Percentiles rank a stretch among this genome's conserved stretches.
Evolutionary conservation across 2,113 vertebrate genomes (phyloP).

Genomic region (Catagonus wagneri): DNA sequence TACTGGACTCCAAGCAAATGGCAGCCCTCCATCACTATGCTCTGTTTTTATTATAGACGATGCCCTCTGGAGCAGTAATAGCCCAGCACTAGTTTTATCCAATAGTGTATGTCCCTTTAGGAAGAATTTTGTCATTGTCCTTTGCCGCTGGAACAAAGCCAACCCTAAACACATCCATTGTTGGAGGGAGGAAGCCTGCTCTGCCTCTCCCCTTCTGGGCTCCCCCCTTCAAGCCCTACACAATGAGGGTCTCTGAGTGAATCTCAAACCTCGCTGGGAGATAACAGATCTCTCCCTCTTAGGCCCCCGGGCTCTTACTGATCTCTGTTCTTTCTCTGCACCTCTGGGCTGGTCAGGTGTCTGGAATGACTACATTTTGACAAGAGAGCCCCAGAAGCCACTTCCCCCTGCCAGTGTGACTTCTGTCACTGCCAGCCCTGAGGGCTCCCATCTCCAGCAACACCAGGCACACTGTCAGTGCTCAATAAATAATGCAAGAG

Average conservation of each 20-base stretch:
- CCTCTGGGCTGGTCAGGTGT: constrained; percentile 24
- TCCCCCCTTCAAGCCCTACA: neutral
- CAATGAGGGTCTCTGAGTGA: neutral
- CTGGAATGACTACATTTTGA: constrained; percentile 46
- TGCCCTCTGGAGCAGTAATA: neutral
- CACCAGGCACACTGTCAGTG: constrained; percentile 45
- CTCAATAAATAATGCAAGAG: constrained; percentile 54
- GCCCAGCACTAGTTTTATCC: neutral
- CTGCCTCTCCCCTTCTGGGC: neutral
- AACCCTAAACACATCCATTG: neutral
- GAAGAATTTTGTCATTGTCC: neutral
- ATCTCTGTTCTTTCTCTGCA: neutral
- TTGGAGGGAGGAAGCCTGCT: neutral
- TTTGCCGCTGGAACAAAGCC: neutral
- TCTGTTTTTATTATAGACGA: neutral
- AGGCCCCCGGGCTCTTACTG: neutral
- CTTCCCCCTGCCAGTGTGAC: constrained; percentile 53
- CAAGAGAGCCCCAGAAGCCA: neutral
- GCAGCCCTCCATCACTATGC: neutral
- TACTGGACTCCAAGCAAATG: neutral
- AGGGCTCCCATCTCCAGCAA: constrained; percentile 41
- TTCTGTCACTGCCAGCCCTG: constrained; percentile 35
- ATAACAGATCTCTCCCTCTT: neutral
- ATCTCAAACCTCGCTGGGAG: neutral
- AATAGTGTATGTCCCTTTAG: neutral